Evolutionary conservation across 2,888 invertebrate species (phyloP).

Genomic region (Bembecia ichneumoniformis): DNA sequence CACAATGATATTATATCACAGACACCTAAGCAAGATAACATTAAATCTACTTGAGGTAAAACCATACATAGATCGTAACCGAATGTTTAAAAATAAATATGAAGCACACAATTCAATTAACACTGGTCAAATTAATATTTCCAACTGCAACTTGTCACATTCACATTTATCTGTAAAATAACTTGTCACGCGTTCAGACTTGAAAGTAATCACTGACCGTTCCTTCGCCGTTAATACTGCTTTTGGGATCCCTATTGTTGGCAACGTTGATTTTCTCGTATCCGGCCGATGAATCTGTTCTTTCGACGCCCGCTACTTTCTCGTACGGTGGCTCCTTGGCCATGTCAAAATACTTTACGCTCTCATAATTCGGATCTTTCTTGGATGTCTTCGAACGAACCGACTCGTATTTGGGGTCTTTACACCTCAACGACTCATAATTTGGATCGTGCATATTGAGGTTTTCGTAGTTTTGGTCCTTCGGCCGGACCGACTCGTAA

Average conservation of each 20-base stretch:
- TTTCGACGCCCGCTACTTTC: slow-evolving; percentile 51
- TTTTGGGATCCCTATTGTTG: slow-evolving; percentile 38
- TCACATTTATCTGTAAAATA: slow-evolving; percentile 4
- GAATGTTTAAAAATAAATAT: slow-evolving; percentile 39
- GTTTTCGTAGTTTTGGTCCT: slow-evolving; percentile 79
- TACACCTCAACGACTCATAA: slow-evolving; percentile 76
- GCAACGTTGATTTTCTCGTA: slow-evolving; percentile 58
- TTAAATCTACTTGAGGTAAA: slow-evolving; percentile 45
- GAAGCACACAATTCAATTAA: slow-evolving; percentile 40
- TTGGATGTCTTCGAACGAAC: slow-evolving; percentile 69
- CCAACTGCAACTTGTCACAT: slow-evolving; percentile 12
- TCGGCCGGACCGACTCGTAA: slow-evolving; percentile 77
- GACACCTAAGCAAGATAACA: slow-evolving; percentile 64
- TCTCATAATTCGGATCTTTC: slow-evolving; percentile 85
- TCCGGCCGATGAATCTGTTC: slow-evolving; percentile 56
- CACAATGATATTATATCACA: slow-evolving; percentile 54
- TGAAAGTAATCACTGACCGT: slow-evolving; percentile 64
- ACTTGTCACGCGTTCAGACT: slow-evolving; percentile 33
- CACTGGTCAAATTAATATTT: slow-evolving; percentile 19
- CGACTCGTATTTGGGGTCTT: slow-evolving; percentile 75
- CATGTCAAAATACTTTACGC: slow-evolving; percentile 80
- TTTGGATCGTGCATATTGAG: slow-evolving; percentile 77
- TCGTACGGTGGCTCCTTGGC: slow-evolving; percentile 79
- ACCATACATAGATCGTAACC: slow-evolving; percentile 25
- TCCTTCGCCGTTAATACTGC: slow-evolving; percentile 57